phyloP scores from a whole-genome alignment of 2,113 vertebrate species.

The Triplophysa rosa region DNA sequence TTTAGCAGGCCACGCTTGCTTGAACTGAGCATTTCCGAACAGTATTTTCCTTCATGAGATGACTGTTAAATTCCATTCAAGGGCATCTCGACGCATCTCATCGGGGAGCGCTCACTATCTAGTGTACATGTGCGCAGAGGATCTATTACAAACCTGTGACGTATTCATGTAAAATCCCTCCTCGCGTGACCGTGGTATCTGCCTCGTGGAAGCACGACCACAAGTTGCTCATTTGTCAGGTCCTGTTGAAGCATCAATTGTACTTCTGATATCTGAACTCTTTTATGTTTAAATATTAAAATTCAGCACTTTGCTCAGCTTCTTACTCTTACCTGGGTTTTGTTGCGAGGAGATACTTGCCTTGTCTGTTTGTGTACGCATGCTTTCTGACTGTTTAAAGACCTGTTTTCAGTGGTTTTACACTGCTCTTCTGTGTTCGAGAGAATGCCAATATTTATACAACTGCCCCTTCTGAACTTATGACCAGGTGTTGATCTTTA shows the following conservation, averaged over 20 bases:
- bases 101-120: conserved; percentile 25
- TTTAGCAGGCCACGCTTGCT: conserved; percentile 13
- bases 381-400: conserved; percentile 69
- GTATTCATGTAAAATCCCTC: conserved; percentile 5
- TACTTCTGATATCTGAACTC: conserved; percentile 65
- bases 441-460: conserved; percentile 53
- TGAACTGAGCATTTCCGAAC: conserved; percentile 23
- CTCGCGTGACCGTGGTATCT: conserved; percentile 9
- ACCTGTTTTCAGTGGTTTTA: conserved; percentile 61
- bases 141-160: conserved; percentile 27
- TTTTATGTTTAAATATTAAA: conserved; percentile 69
- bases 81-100: conserved; percentile 46
- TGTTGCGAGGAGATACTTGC: conserved; percentile 60
- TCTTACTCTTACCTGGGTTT: conserved; percentile 65
- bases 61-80: conserved; percentile 33
- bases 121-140: conserved; percentile 12
- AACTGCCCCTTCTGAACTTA: conserved; percentile 42
- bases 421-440: conserved; percentile 63
- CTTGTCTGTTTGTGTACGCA: conserved; percentile 64
- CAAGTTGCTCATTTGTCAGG: conserved; percentile 27
- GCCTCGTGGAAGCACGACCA: not conserved
- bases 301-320: conserved; percentile 72
- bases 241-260: conserved; percentile 55
- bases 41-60: conserved; percentile 27
- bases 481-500: not conserved